Evolutionary conservation across 2,797 vertebrate species (phyloP).

Genomic region (Anabas testudineus): DNA sequence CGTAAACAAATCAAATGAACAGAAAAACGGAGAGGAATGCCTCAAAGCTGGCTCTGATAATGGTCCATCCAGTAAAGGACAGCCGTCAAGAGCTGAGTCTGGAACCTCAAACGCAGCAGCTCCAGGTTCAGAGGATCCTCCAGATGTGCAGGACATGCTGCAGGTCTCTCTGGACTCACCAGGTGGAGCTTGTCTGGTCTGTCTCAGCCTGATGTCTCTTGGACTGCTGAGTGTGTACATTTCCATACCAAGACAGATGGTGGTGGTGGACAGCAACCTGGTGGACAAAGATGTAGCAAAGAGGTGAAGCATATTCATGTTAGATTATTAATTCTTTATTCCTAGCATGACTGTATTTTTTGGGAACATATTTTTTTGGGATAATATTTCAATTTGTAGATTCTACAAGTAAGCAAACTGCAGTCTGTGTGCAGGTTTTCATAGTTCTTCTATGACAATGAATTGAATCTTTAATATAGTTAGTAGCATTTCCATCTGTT

Average conservation of each 20-base stretch:
- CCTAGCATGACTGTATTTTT: background rate
- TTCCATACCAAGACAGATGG: slow-evolving; percentile 93
- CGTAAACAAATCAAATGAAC: background rate
- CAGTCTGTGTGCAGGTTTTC: too few relatives aligned
- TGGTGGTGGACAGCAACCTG: slow-evolving; percentile 94
- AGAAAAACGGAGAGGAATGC: background rate
- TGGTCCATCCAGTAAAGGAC: background rate
- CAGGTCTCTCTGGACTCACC: slow-evolving; percentile 87
- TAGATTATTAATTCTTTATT: background rate
- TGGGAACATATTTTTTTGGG: too few relatives aligned
- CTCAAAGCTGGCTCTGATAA: background rate
- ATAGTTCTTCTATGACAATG: too few relatives aligned
- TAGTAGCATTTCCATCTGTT: too few relatives aligned
- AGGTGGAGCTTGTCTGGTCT: slow-evolving; percentile 87
- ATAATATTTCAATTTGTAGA: too few relatives aligned
- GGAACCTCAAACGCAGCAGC: accelerated
- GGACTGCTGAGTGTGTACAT: slow-evolving; percentile 88
- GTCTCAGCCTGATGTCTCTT: slow-evolving; percentile 89
- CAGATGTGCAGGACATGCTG: slow-evolving; percentile 80
- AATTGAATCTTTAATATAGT: too few relatives aligned
- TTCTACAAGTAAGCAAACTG: too few relatives aligned
- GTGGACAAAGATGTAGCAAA: slow-evolving; percentile 93
- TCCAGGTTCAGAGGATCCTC: slow-evolving; percentile 8
- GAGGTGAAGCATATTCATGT: slow-evolving; percentile 78
- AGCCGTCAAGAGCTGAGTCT: background rate